A percentile compares a stretch with the other conserved stretches of the same genome.
phyloP scores from a whole-genome alignment of 2,888 invertebrate species.

The Brachyopa scutellaris region DNA sequence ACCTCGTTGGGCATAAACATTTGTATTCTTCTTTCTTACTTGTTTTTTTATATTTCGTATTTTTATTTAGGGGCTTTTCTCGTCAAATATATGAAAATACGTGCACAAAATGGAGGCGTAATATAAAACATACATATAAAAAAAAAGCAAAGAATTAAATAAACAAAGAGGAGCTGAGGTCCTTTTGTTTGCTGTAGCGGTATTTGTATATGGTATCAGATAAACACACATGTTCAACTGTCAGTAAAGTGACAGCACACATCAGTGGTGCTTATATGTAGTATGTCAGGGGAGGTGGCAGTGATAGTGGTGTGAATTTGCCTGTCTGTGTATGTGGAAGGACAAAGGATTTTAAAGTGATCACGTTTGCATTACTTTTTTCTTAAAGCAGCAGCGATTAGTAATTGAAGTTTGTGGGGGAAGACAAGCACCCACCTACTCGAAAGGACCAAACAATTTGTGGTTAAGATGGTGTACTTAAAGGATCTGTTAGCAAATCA shows the following conservation, averaged over 20 bases:
- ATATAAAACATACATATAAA: constrained; percentile 46
- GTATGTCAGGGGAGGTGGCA: background rate
- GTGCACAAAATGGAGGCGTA: constrained; percentile 60
- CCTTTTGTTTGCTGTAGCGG: constrained; percentile 21
- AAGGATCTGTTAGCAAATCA: constrained; percentile 23
- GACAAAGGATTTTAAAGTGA: constrained; percentile 41
- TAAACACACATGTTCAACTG: constrained; percentile 50
- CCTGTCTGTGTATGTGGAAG: too few relatives aligned
- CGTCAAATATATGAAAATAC: constrained; percentile 69
- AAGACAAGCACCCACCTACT: constrained; percentile 20
- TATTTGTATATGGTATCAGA: constrained; percentile 24
- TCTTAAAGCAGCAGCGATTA: constrained; percentile 35
- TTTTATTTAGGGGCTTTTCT: constrained; percentile 36
- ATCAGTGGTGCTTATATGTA: constrained; percentile 3
- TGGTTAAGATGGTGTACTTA: constrained; percentile 11
- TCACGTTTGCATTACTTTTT: constrained; percentile 40
- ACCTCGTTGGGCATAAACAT: constrained; percentile 59
- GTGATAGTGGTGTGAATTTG: constrained; percentile 6
- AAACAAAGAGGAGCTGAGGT: background rate
- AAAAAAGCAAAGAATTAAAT: too few relatives aligned
- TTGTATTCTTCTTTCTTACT: constrained; percentile 49
- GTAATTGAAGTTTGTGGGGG: constrained; percentile 49
- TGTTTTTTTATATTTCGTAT: background rate
- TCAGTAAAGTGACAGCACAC: constrained; percentile 53
- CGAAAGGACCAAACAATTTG: background rate